Evolutionary conservation across 1,140 invertebrate genomes (phyloP).

Genomic region (Drosophila sp.): DNA sequence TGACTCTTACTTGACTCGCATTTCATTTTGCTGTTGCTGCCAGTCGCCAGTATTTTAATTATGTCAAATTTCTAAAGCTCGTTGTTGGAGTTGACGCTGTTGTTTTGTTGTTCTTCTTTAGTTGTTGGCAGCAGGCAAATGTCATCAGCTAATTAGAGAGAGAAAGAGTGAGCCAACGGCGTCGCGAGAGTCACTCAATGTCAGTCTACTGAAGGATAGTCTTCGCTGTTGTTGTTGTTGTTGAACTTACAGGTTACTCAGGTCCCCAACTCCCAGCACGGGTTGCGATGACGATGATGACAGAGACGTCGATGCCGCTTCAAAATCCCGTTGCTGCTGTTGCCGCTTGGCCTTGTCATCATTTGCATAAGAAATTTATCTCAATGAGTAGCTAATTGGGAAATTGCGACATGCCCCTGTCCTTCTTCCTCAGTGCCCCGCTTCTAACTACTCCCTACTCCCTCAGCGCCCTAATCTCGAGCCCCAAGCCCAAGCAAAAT

Average conservation of each 20-base stretch:
- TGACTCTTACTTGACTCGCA: slow-evolving; percentile 39
- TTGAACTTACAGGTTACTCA: slow-evolving; percentile 56
- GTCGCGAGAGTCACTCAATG: slow-evolving; percentile 70
- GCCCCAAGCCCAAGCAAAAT: slow-evolving; percentile 32
- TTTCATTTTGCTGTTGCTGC: slow-evolving; percentile 49
- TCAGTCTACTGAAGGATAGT: slow-evolving; percentile 54
- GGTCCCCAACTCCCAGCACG: slow-evolving; percentile 54
- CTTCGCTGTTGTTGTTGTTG: slow-evolving; percentile 24
- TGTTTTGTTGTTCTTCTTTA: slow-evolving; percentile 26
- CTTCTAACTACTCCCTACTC: neutral
- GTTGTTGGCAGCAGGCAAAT: slow-evolving; percentile 66
- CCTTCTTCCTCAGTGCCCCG: neutral
- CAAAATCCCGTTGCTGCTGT: slow-evolving; percentile 54
- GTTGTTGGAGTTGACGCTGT: slow-evolving; percentile 4
- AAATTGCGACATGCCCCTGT: slow-evolving; percentile 71
- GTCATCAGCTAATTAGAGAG: slow-evolving; percentile 79
- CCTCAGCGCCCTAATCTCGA: slow-evolving; percentile 1
- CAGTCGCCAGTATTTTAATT: slow-evolving; percentile 70
- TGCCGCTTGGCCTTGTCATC: slow-evolving; percentile 75
- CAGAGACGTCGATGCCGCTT: slow-evolving; percentile 65
- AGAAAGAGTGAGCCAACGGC: slow-evolving; percentile 73
- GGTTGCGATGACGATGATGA: slow-evolving; percentile 40
- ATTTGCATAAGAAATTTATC: slow-evolving; percentile 83
- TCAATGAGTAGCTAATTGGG: slow-evolving; percentile 82
- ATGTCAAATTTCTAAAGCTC: slow-evolving; percentile 68